These are phyloP conservation scores for Eulemur rufifrons DNA, from an alignment of 2,113 vertebrate genomes.

Conservation along the genomic window DNA sequence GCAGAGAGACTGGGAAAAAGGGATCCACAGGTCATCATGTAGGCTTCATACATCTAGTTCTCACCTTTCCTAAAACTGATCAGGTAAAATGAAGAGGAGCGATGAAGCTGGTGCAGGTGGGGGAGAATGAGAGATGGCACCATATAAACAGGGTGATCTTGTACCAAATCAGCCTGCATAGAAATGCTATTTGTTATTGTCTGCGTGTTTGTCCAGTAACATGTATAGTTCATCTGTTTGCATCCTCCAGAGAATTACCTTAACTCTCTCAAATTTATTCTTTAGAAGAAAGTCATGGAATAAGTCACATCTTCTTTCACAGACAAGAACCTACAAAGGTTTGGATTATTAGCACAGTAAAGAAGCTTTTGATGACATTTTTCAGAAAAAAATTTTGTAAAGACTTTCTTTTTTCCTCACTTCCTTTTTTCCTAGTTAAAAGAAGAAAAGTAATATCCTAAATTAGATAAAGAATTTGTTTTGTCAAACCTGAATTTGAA, in stretches of 20 bases:
- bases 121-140: not conserved
- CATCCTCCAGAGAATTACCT: not conserved
- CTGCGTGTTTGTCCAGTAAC: not conserved
- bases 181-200: not conserved
- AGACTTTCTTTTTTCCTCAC: not conserved
- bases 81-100: not conserved
- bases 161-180: not conserved
- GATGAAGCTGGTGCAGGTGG: not conserved
- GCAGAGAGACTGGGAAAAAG: not conserved
- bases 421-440: not conserved
- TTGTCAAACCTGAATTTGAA: not conserved
- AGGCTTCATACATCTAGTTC: not conserved
- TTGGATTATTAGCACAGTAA: conserved; percentile 17
- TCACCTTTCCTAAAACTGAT: not conserved
- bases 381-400: not conserved
- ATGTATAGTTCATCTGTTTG: not conserved
- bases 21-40: not conserved
- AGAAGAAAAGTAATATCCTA: not conserved
- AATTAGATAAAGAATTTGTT: not conserved
- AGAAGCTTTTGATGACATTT: not conserved
- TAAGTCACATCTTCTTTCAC: not conserved
- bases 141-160: not conserved
- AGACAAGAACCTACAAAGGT: not conserved
- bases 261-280: not conserved
- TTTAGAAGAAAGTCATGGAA: not conserved